Evolutionary conservation across 1,140 invertebrate genomes (phyloP).

Genomic region (Panagrolaimus sp.): DNA sequence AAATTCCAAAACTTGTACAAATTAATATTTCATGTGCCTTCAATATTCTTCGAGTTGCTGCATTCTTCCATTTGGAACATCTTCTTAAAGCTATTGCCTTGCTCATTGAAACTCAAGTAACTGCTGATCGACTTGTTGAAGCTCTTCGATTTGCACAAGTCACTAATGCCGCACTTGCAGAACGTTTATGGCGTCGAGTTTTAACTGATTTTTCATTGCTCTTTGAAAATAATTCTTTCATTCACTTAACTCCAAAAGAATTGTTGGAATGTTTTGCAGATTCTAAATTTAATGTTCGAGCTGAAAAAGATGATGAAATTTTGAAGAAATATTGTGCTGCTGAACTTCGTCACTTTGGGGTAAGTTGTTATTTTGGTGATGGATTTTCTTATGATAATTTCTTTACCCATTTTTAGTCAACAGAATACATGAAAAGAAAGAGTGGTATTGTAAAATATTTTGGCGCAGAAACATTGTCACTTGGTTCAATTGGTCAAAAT

Average conservation of each 20-base stretch:
- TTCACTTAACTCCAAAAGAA: not conserved
- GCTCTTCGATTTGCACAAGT: not conserved
- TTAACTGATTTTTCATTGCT: not conserved
- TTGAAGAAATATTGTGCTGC: no score
- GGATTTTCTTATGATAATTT: no score
- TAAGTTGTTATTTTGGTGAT: no score
- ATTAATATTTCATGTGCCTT: not conserved
- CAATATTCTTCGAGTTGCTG: not conserved
- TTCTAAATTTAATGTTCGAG: slow-evolving; percentile 4
- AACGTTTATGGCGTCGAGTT: not conserved
- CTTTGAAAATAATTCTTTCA: not conserved
- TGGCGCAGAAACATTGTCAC: no score
- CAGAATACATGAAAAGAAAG: no score
- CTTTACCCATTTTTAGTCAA: no score
- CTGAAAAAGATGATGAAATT: not conserved
- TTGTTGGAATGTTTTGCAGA: not conserved
- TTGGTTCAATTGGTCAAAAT: no score
- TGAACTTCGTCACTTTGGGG: no score
- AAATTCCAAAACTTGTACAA: not conserved
- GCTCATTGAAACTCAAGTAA: not conserved
- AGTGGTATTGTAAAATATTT: no score
- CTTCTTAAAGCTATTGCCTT: not conserved
- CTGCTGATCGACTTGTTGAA: not conserved
- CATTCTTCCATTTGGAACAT: not conserved
- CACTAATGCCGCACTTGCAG: not conserved